Base-by-base conservation (phyloP, 2,797 vertebrate genomes). In the Sebastes taczanowskii region DNA sequence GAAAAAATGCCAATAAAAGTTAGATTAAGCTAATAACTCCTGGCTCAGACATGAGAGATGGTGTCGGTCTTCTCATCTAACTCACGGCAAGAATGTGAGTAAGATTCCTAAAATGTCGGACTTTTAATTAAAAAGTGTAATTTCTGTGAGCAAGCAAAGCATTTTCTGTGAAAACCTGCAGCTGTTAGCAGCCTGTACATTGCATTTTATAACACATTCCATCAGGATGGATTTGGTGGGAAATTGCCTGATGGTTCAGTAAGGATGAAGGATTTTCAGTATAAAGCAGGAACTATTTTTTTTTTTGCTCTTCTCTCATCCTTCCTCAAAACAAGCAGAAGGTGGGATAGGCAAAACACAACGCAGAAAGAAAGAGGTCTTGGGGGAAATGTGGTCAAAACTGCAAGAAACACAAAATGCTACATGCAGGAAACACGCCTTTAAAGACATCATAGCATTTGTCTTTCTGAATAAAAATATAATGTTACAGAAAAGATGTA, bases 11-110 rank as follows among this genome's bases (percentile, higher is more conserved):
- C 6, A 25, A 11, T 49, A 32, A 5, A 67, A 32, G 25, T 59
- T 13, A 5, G 18, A 55, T 64, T 74, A 42, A 65, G 13, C 2
- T 58, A 22, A 56, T 2, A 11, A 56, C 38, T 52, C 7, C 27
- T 14, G 14, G 16, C 18, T 60, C 22, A 5, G 18, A n/a, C 7
- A 6, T 38, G 22, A 38, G 34, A 16, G 34, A 38, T 23, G 2
- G 13, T 1, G 13, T 55, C 5, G 3, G 7, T 25, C n/a, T 23
- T 38, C 10, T 58, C 16, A 56, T 56, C 9, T 27, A 38, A 27
- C 23, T 25, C 49, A 30, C 11, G 3, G 16, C 42, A 7, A 46
- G 0, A 46, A 46, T 46, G 42, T 46, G 42, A 46, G 0, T 0
- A 18, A 46, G 42, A 62, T 25, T 34, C 10, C 6, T 22, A 18